Evolutionary conservation across 2,888 invertebrate species (phyloP).

Genomic region (Sarcophaga rosellei): DNA sequence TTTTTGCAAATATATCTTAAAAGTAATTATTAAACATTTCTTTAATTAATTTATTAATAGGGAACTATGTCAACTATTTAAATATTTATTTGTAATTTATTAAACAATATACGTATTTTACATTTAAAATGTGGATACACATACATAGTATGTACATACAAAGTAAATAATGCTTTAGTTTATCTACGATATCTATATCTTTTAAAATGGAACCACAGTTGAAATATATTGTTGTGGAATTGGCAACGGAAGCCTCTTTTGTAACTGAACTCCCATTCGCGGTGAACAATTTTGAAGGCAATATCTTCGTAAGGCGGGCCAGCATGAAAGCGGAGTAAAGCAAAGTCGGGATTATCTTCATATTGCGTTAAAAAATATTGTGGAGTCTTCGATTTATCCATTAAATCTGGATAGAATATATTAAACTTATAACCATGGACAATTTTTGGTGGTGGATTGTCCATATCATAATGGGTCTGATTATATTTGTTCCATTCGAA

Average conservation of each 20-base stretch:
- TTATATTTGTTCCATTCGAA: constrained; percentile 99
- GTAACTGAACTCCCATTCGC: constrained; percentile 99
- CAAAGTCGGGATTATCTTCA: constrained; percentile 96
- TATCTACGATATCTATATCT: constrained; percentile 95
- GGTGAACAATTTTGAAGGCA: constrained; percentile 84
- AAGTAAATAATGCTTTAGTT: constrained; percentile 8
- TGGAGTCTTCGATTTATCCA: constrained; percentile 95
- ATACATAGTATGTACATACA: background rate
- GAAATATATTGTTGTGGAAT: constrained; percentile 99
- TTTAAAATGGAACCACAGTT: constrained; percentile 99
- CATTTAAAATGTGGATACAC: constrained; percentile 1
- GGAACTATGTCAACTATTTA: no score
- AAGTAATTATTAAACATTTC: no score
- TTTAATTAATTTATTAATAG: no score
- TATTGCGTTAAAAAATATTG: constrained; percentile 96
- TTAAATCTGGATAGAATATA: constrained; percentile 99
- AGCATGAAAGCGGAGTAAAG: constrained; percentile 96
- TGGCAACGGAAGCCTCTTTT: constrained; percentile 99
- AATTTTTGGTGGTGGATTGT: constrained; percentile 99
- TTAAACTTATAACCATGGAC: constrained; percentile 99
- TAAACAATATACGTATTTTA: background rate
- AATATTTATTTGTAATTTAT: background rate
- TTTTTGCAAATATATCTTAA: no score
- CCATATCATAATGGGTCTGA: constrained; percentile 99
- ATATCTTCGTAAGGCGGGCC: constrained; percentile 99